Evolutionary conservation across 2,797 vertebrate genomes (phyloP), one percentile per base, ranked within the genome.

Genomic region (Thunnus albacares): DNA sequence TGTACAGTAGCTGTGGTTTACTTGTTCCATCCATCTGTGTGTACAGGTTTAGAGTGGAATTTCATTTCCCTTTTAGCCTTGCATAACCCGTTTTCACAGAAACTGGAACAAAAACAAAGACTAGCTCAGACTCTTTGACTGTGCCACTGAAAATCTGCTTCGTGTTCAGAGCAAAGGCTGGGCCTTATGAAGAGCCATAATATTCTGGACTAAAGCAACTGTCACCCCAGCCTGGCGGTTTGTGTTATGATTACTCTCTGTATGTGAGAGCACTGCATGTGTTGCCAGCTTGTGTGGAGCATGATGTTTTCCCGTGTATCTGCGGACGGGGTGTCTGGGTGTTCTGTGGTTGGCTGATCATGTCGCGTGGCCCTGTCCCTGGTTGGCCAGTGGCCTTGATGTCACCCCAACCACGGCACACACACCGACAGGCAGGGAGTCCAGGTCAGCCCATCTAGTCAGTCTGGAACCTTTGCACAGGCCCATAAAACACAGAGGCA

Each of bases 401-500:
- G 93, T 94, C 91, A 92, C 90, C 89, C 90, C 79, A 71, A 75
- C 80, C 84, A 67, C 84, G 43, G 84, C 80, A 5, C 91, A 86
- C 35, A 79, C 84, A 88, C 83, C 88, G 72, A 43, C 75, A 69
- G 89, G 84, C 84, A 58, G 85, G 67, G 83, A 89, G 88, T 83
- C 85, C 87, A 80, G 90, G 93, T 93, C 92, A 92, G 88, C 79
- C 85, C 87, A 84, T 87, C 91, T 89, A 93, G 91, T 90, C 92
- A 86, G 92, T 91, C 87, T 92, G 90, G 91, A 94, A 93, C 93
- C 85, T 91, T 91, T 92, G 89, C 93, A 90, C 89, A 79, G 90
- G 80, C 87, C 95, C 90, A 93, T 96, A 96, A 96, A 96, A 92
- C 94, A 95, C 92, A 91, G 91, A 90, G 84, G 93, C 92, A 87